These are phyloP conservation scores for Alcis repandata DNA, from an alignment of 2,888 invertebrate species.

Conservation along the genomic window DNA sequence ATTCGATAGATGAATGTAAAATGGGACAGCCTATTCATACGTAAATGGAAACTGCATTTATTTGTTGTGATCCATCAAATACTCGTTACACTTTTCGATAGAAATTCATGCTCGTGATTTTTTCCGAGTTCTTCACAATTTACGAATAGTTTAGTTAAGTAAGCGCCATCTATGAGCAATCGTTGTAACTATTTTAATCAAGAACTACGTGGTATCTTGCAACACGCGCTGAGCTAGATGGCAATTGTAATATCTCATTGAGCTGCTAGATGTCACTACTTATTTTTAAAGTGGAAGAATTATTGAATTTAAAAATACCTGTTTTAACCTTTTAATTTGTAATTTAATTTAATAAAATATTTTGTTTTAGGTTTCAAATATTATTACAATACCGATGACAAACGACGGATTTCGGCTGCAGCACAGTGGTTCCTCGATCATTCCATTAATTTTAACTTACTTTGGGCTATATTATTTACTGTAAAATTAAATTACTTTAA, in stretches of 20 bases:
- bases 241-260: neutral
- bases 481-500: too few relatives aligned
- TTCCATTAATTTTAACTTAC: slow-evolving; percentile 38
- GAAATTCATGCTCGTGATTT: too few relatives aligned
- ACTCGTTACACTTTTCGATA: too few relatives aligned
- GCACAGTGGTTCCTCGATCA: slow-evolving; percentile 38
- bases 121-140: neutral
- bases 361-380: slow-evolving; percentile 71
- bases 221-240: neutral
- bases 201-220: neutral
- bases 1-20: too few relatives aligned
- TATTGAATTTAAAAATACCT: too few relatives aligned
- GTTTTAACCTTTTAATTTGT: too few relatives aligned
- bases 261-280: slow-evolving; percentile 46
- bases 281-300: neutral
- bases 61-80: too few relatives aligned
- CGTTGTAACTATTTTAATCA: neutral
- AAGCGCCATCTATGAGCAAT: slow-evolving; percentile 20
- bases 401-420: slow-evolving; percentile 49
- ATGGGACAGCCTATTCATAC: too few relatives aligned
- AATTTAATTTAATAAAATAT: slow-evolving; percentile 11
- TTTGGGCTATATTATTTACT: slow-evolving; percentile 4
- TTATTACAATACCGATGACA: slow-evolving; percentile 66
- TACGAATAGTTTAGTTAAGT: neutral
- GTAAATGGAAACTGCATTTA: too few relatives aligned